Evolutionary conservation across 2,888 invertebrate species (phyloP).

Genomic region (Nezara viridula): DNA sequence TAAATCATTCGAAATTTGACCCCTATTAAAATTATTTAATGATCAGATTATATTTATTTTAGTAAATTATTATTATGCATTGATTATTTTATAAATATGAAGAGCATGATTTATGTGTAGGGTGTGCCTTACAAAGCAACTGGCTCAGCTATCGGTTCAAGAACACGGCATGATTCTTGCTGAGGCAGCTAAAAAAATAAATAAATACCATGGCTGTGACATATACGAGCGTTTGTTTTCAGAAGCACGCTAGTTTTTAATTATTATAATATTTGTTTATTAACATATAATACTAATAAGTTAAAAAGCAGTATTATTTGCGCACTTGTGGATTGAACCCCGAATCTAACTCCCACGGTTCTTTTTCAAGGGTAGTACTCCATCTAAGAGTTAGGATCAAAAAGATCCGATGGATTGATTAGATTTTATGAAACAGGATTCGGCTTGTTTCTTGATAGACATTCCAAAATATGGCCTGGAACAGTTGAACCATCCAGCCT

Average conservation of each 20-base stretch:
- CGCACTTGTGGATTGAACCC: neutral
- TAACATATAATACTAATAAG: too few relatives aligned
- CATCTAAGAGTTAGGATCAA: too few relatives aligned
- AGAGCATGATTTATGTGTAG: neutral
- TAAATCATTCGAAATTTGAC: too few relatives aligned
- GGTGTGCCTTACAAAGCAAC: neutral
- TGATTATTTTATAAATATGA: neutral
- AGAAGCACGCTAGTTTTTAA: neutral
- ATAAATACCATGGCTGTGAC: neutral
- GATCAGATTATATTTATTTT: too few relatives aligned
- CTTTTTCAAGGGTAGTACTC: too few relatives aligned
- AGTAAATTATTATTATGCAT: too few relatives aligned
- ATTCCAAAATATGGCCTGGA: too few relatives aligned
- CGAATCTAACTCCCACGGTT: neutral
- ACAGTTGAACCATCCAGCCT: too few relatives aligned
- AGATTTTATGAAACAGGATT: too few relatives aligned
- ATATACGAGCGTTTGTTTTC: neutral
- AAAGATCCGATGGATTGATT: too few relatives aligned
- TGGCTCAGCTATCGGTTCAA: slow-evolving; percentile 24
- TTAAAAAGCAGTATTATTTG: neutral
- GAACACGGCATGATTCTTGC: slow-evolving; percentile 35
- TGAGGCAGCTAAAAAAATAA: neutral
- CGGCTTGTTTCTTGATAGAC: too few relatives aligned
- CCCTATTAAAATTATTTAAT: too few relatives aligned
- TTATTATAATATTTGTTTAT: neutral